Evolutionary conservation across 2,888 invertebrate species (phyloP), one percentile per base, ranked within the genome.

Genomic region (Muscina levida): DNA sequence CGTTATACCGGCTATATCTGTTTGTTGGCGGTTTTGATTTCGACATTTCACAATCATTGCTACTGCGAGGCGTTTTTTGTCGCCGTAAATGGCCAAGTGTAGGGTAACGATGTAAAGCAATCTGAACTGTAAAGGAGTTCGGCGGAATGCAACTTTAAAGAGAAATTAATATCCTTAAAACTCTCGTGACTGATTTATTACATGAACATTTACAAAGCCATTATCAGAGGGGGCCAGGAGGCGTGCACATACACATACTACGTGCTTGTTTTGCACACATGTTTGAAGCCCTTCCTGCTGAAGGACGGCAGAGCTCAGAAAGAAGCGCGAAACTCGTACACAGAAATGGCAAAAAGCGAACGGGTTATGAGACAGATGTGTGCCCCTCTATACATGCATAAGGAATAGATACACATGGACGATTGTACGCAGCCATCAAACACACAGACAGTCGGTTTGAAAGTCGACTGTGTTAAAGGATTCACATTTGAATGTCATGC

Each of bases 141-240:
- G 83, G 82, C 81, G 83, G 81, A 84, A 84, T 85, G 84, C 84
- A 85, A 85, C 85, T 85, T 86, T 86, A 85, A 85, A 84, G 85
- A 83, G 86, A 85, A 86, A 86, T 86, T 86, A 86, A 86, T 86
- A 86, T 86, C 86, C 86, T 86, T 85, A 84, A 86, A 86, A 86
- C 85, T 86, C 85, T 85, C 85, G 84, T 86, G 85, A 85, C 86
- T 86, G 86, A 86, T 86, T 86, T 86, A 86, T 86, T 86, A 85
- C 85, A 85, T 83, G 85, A 85, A 84, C 86, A 85, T 85, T 86
- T 86, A 86, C 86, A 85, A 85, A 85, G 82, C 86, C 85, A 86
- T 86, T 86, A 86, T 85, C 85, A 84, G 44, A 66, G 22, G 31
- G 65, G 62, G 13, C 67, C 13, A 8, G 39, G 62, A 57, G 65